Evolutionary conservation across 2,797 vertebrate species (phyloP).

Genomic region (Sus cebifrons): DNA sequence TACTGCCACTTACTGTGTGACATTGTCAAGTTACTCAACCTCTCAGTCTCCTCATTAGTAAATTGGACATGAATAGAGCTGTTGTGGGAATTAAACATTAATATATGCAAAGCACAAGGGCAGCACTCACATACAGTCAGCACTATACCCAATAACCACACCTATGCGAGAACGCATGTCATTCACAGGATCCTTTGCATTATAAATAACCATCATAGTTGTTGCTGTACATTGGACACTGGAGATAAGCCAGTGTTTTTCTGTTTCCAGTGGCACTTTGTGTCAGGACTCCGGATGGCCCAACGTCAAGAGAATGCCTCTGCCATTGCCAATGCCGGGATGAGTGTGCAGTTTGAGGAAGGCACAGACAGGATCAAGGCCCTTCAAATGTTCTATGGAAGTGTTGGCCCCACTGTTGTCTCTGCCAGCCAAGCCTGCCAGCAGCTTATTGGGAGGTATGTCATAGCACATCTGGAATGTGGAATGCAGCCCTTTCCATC

Average conservation of each 20-base stretch:
- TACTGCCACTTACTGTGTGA: background rate
- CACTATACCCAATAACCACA: background rate
- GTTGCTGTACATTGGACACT: no score
- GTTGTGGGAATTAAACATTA: background rate
- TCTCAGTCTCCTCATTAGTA: conserved; percentile 5
- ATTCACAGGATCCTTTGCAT: background rate
- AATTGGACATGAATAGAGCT: background rate
- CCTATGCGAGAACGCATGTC: background rate
- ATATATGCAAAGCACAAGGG: background rate
- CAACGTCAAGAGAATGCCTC: conserved; percentile 92
- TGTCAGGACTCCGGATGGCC: conserved; percentile 92
- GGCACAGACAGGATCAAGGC: conserved; percentile 90
- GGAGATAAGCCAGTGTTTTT: background rate
- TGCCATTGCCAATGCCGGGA: conserved; percentile 92
- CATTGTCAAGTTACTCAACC: background rate
- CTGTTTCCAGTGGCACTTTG: conserved; percentile 87
- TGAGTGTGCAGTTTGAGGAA: conserved; percentile 91
- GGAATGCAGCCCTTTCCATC: background rate
- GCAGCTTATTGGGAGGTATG: conserved; percentile 89
- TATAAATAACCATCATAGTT: background rate
- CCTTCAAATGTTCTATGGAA: conserved; percentile 92
- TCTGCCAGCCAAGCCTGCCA: conserved; percentile 88
- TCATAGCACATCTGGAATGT: background rate
- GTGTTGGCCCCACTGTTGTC: conserved; percentile 90
- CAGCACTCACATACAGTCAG: background rate